These are phyloP conservation scores for Gobius niger DNA, from an alignment of 2,113 vertebrate genomes.

Conservation along the genomic window DNA sequence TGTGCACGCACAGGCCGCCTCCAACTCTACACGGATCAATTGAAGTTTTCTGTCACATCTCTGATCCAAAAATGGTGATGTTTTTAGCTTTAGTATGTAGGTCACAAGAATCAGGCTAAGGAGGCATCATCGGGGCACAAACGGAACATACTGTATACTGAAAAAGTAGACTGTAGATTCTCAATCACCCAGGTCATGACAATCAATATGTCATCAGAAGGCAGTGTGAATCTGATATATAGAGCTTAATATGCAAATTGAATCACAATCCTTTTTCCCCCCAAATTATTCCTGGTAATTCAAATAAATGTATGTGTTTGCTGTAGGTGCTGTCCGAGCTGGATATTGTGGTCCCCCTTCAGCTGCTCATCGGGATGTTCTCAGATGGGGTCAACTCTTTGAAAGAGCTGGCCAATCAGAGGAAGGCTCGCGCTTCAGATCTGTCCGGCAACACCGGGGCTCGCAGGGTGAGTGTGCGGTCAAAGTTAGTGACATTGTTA, in stretches of 20 bases:
- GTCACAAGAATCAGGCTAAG: slow-evolving; percentile 32
- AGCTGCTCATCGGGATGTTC: slow-evolving; percentile 97
- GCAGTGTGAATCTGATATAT: too few relatives aligned
- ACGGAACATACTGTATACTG: neutral
- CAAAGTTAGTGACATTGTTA: neutral
- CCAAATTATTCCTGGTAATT: neutral
- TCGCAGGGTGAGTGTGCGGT: slow-evolving; percentile 83
- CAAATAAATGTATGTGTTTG: slow-evolving; percentile 29
- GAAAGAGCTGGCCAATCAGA: slow-evolving; percentile 96
- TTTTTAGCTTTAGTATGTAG: slow-evolving; percentile 32
- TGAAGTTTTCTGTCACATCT: slow-evolving; percentile 56
- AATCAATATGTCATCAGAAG: too few relatives aligned
- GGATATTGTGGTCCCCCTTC: slow-evolving; percentile 96
- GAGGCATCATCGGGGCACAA: neutral
- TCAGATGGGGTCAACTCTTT: slow-evolving; percentile 98
- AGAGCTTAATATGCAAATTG: too few relatives aligned
- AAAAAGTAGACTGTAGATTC: neutral
- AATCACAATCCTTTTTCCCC: too few relatives aligned
- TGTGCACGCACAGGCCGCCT: slow-evolving; percentile 56
- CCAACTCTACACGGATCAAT: slow-evolving; percentile 47
- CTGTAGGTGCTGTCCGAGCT: slow-evolving; percentile 92
- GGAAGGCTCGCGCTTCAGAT: slow-evolving; percentile 85
- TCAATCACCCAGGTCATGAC: too few relatives aligned
- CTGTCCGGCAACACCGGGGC: slow-evolving; percentile 83
- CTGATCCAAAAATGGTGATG: slow-evolving; percentile 47